Evolutionary conservation across 2,888 invertebrate species (phyloP), one percentile per base, ranked within the genome.

Genomic region (Therioaphis trifolii): DNA sequence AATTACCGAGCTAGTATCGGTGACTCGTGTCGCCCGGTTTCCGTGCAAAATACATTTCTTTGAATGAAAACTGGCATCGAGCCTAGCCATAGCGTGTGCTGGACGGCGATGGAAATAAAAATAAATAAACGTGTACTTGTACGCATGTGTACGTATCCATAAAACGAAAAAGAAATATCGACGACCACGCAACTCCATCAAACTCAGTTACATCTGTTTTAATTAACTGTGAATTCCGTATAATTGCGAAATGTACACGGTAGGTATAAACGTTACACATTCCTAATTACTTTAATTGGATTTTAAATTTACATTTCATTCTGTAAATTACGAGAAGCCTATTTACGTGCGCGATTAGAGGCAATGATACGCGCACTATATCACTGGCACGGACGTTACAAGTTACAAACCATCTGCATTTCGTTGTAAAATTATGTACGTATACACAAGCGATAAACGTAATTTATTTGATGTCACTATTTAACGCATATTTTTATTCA

Each of bases 201-300:
- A 21, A 61, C 35, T 43, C 61, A 4, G 80, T 72, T 82, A 82
- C 80, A 72, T 82, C 80, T 82, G 80, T 82, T 82, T 82, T 82
- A 82, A 82, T 82, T 82, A 82, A 82, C 72, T 61, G 40, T 11
- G n/a, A 46, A 63, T 82, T 24, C 72, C 55, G 79, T n/a, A 71
- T 58, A 43, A 49, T 72, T 21, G 40, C 18, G 7, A 72, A 35
- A 29, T 35, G 61, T 35, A 82, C 43, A 18, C 58, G 29, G 29
- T 15, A 46, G n/a, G 15, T 43, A 43, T 69, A 79, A 69, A 79
- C 55, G 79, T 55, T 68, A 52, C 61, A 61, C 63, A 61, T 61
- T 61, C 40, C 80, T 82, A 82, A 82, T 82, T 82, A 72, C 72
- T 72, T 82, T 82, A 82, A 82, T 82, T 82, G 80, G 80, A 71